Base-by-base conservation (phyloP, 2,113 vertebrate species). In the Pagrus major region DNA sequence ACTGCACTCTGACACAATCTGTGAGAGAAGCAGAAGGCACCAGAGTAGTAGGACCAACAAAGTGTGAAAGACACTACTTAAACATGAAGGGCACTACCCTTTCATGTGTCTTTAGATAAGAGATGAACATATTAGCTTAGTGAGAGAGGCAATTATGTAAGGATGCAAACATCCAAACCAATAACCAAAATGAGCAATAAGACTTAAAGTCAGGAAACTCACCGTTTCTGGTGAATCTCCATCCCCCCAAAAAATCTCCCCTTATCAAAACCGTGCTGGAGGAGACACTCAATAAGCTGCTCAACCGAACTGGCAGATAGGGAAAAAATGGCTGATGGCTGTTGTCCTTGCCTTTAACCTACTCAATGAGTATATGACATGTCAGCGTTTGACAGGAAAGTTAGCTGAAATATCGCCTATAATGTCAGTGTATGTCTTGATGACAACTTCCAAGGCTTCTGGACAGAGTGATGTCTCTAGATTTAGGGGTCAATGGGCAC, bases 321-420 rank as follows among this genome's bases (percentile, higher is more conserved):
- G 52, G 23, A 27, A 21, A 29, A 70, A 67, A 78, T 18, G 72
- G 35, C 42, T 49, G 71, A 33, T 44, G 33, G 0, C 59, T 63
- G 18, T 31, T 31, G 56, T 67, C 63, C 78, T 71, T n/a, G 49
- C 39, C 68, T 80, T 77, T 61, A 72, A 31, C 39, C 56, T 59
- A 55, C 42, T 63, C 11, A 0, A 23, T 29, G 47, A 75, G 16
- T 18, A 20, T 21, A 67, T 25, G 60, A 76, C 41, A 56, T 71
- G 65, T 64, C 64, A 60, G 51, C 20, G 42, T 23, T 27, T 72
- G 81, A 85, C 73, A 16, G 49, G 14, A 11, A n/a, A 33, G 64
- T 60, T 39, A 75, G 60, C 71, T 5, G 47, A 65, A 16, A 68
- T 31, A 18, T 31, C 0, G 1, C 2, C 33, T 29, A 1, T n/a